Base-by-base conservation (phyloP, 2,797 vertebrate species). In the Pyrocephalus nanus region DNA sequence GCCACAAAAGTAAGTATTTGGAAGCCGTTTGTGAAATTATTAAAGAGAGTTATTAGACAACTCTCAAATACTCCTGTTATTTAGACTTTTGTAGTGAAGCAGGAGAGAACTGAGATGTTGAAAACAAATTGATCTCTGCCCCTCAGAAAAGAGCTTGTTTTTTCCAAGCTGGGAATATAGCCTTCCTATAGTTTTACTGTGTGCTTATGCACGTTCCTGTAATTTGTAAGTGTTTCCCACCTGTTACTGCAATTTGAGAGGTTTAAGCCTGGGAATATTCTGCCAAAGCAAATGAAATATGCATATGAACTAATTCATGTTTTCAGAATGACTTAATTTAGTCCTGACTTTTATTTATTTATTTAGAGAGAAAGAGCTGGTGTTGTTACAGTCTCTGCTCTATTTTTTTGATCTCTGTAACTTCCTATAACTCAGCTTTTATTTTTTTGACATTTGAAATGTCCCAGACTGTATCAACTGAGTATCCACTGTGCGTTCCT, bases 311-410 rank as follows among this genome's bases (percentile, higher is more conserved):
- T 92, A 90, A 53, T 87, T 85, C 74, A 6, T 96, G 67, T 89
- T 96, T 95, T 86, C 83, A 77, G 86, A 94, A 89, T 94, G 74
- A 92, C 94, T 95, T 95, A 53, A 93, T 92, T 84, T 95, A 87
- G 67, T 85, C 53, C 8, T 84, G 88, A 73, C 86, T 93, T 78
- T 40, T 95, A 91, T 94, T 94, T 96, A 70, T 83, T 95, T 84
- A 90, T 60, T 48, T 43, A 36, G 75, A 71, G 58, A 21, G 71
- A n/a, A 71, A 83, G 85, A 83, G 42, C 80, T 81, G 74, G 12
- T 96, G 90, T 64, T 95, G 32, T 93, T 95, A 93, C 32, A 87
- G 61, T 84, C 66, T 84, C 55, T 4, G 62, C 40, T 84, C 18
- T 92, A 11, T 92, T 92, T 95, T 95, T 90, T 64, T 88, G 14